Conservation (phyloP, 2,113 vertebrate species). For the rat (Rattus norvegicus) region GRCr8 NC_086025.1:45250001-45250500, state of each 20-base stretch:
- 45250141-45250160: background rate
- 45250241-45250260: background rate
- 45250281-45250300: background rate
- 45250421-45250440: background rate
- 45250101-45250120: background rate
- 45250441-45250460: background rate
- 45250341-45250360: background rate
- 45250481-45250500: slow-evolving; percentile 36
- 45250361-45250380: background rate
- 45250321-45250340: background rate
- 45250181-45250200: background rate
- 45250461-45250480: background rate
- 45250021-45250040: background rate
- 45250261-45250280: background rate
- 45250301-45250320: background rate
- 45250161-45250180: background rate
- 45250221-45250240: background rate
- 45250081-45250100: background rate
- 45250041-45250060: background rate
- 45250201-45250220: background rate
- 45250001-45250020: background rate
- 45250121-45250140: background rate
- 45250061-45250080: background rate
- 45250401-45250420: background rate
- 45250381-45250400: background rate